These are phyloP conservation scores for Rhabdophis nuchalis DNA, from an alignment of 2,797 vertebrate species.

Conservation along the genomic window DNA sequence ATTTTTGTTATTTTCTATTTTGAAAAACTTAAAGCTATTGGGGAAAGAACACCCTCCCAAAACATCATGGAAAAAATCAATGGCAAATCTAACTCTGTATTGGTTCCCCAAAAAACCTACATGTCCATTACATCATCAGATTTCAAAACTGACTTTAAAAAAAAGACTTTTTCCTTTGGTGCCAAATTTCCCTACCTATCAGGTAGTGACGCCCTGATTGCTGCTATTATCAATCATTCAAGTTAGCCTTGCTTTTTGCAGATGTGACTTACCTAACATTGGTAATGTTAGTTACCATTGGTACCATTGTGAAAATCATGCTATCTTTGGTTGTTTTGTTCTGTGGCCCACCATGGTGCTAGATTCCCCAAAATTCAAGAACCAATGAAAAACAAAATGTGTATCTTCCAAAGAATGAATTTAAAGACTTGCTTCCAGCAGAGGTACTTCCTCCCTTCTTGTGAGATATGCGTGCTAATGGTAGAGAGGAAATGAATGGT, in stretches of 20 bases:
- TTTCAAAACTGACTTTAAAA: not conserved
- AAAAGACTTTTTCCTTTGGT: not conserved
- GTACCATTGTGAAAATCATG: not conserved
- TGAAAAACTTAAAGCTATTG: not conserved
- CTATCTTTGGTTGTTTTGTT: not conserved
- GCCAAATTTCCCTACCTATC: not conserved
- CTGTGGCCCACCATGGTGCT: not conserved
- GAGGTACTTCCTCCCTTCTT: not conserved
- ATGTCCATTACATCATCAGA: not conserved
- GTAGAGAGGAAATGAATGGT: not conserved
- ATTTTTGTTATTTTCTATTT: not conserved
- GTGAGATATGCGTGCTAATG: not conserved
- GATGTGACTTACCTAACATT: not conserved
- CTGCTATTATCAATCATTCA: not conserved
- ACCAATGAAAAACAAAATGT: not conserved
- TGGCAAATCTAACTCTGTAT: not conserved
- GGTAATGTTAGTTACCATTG: not conserved
- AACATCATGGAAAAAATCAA: not conserved
- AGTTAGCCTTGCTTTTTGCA: not conserved
- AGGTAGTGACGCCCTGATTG: not conserved
- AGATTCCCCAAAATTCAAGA: not conserved
- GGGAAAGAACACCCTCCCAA: not conserved
- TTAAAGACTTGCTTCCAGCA: not conserved
- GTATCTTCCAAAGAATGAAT: not conserved
- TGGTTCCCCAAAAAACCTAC: not conserved